phyloP scores from a whole-genome alignment of 2,888 invertebrate species.

The Diabrotica balteata region DNA sequence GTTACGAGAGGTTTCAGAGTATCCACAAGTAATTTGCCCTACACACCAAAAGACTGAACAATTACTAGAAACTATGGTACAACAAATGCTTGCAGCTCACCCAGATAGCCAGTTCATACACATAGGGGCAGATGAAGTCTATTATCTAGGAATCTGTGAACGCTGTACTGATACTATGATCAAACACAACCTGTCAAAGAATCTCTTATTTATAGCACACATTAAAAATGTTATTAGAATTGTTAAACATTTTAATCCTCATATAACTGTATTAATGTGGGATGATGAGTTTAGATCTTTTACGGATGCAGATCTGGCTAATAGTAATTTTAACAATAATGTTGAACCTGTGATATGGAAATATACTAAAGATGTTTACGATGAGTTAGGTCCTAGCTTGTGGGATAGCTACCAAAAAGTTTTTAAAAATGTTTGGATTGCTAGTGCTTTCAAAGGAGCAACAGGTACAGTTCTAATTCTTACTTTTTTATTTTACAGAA shows the following conservation, averaged over 20 bases:
- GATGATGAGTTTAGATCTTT: constrained; percentile 79
- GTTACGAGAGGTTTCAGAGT: constrained; percentile 69
- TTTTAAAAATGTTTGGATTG: constrained; percentile 79
- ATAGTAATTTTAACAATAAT: constrained; percentile 56
- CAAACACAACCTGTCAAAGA: constrained; percentile 61
- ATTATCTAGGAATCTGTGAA: constrained; percentile 69
- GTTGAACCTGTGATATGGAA: constrained; percentile 78
- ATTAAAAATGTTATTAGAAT: constrained; percentile 64
- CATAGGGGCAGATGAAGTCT: constrained; percentile 86
- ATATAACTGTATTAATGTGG: constrained; percentile 75
- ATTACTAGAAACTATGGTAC: constrained; percentile 72
- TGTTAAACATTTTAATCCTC: constrained; percentile 62
- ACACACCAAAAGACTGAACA: constrained; percentile 65
- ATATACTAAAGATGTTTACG: constrained; percentile 63
- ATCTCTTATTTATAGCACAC: constrained; percentile 69
- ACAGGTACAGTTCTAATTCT: constrained; percentile 57
- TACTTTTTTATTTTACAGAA: too few species aligned
- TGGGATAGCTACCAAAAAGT: constrained; percentile 67
- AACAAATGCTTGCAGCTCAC: constrained; percentile 71
- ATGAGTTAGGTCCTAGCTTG: constrained; percentile 54
- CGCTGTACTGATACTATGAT: constrained; percentile 61
- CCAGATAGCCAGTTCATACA: constrained; percentile 66
- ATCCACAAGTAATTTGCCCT: constrained; percentile 75
- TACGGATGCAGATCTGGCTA: constrained; percentile 60
- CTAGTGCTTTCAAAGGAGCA: constrained; percentile 86